Base-by-base conservation (phyloP, 2,888 invertebrate genomes). In the Heliconius hortense region DNA sequence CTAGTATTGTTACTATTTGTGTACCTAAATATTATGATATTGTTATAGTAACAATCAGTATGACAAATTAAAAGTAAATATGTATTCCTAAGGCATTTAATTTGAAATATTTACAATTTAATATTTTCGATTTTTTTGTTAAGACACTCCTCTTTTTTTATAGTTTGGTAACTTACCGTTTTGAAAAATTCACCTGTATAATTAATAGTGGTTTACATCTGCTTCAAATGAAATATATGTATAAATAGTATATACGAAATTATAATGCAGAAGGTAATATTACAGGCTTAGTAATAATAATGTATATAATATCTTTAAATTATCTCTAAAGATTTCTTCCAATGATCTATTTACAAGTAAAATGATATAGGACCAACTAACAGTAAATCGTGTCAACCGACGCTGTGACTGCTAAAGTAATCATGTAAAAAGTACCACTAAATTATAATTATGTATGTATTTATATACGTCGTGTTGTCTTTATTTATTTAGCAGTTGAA, bases 381-480 rank as follows among this genome's bases (percentile, higher is more conserved):
- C 60, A 26, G 59, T 24, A 70, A 24, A 8, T 68, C 18, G 39
- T 71, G 71, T 71, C 8, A 56, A 69, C 39, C 26, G 35, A 43
- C 10, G 39, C 76, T 76, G 76, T 76, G 77, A 76, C 72, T 72
- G 76, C 70, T 64, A 72, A 72, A 67, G 62, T 71, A 60, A 78
- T 66, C 39, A 80, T 85, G 82, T 85, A 83, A 84, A 90, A 90
- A 90, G 86, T 88, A 87, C 87, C 82, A 82, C 81, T 90, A 90
- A 89, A 91, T 91, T 90, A 90, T 90, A 89, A 86, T 84, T 82
- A 87, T 84, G 56, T 83, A 87, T 91, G 88, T 92, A 90, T 87
- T n/a, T 88, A 89, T 89, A 89, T 77, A 75, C 77, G 77, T 81
- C 78, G 86, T 82, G 84, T 88, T 87, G 88, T 78, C 74, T 73